phyloP scores from a whole-genome alignment of 2,797 vertebrate species.

The Tenualosa thibaudeaui region DNA sequence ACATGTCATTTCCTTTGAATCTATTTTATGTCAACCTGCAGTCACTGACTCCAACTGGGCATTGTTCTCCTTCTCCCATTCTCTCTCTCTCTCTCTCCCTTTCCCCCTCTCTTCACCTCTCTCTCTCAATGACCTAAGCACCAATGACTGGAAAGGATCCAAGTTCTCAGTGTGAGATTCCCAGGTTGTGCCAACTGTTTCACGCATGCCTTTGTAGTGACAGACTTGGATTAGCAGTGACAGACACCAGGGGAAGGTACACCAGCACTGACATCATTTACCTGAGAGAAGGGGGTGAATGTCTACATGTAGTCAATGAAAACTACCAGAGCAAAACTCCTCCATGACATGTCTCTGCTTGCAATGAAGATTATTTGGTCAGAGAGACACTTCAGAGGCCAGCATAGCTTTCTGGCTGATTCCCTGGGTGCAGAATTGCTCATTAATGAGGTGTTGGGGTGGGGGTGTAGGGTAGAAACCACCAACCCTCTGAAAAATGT shows the following conservation, averaged over 20 bases:
- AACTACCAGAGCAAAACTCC: background rate
- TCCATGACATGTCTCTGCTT: background rate
- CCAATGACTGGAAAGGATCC: background rate
- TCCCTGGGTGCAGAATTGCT: background rate
- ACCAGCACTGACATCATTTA: background rate
- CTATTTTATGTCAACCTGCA: background rate
- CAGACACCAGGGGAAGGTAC: background rate
- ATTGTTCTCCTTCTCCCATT: background rate
- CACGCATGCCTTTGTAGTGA: background rate
- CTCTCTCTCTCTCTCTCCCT: background rate
- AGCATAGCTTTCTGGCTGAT: background rate
- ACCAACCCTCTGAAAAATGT: background rate
- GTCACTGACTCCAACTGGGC: background rate
- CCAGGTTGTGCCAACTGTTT: background rate
- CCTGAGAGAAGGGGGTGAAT: background rate
- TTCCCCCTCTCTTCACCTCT: background rate
- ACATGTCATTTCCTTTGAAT: background rate
- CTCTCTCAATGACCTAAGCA: background rate
- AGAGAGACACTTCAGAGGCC: background rate
- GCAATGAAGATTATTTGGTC: background rate
- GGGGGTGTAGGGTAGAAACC: background rate
- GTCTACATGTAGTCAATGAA: background rate
- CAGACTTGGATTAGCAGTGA: background rate
- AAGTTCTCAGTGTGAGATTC: background rate
- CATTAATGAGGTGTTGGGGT: background rate